Percentiles rank a stretch among this genome's conserved stretches.
phyloP scores from a whole-genome alignment of 2,113 vertebrate species.

The Pipa parva region DNA sequence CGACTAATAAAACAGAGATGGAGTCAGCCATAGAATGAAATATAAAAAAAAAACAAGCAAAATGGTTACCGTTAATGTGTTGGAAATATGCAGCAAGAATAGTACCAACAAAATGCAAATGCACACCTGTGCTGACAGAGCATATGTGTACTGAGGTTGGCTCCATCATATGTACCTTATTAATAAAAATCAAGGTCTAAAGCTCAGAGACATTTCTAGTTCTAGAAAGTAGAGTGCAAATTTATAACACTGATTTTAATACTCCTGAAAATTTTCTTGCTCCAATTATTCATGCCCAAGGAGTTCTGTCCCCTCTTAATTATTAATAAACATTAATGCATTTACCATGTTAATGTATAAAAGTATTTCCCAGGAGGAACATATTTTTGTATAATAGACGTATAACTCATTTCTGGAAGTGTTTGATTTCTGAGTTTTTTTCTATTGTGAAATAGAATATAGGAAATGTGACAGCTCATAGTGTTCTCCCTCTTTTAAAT shows the following conservation, averaged over 20 bases:
- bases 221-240: neutral
- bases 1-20: too few species aligned
- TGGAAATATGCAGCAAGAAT: too few species aligned
- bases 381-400: neutral
- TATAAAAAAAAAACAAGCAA: too few species aligned
- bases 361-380: neutral
- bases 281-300: neutral
- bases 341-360: slow-evolving; percentile 9
- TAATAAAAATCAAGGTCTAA: neutral
- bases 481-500: slow-evolving; percentile 10
- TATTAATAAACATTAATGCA: slow-evolving; percentile 5
- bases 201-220: neutral
- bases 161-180: neutral
- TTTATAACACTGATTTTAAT: neutral
- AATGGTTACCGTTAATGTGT: too few species aligned
- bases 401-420: neutral
- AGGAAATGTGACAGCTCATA: neutral
- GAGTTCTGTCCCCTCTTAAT: neutral
- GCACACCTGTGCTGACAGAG: neutral
- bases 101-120: neutral
- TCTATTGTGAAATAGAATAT: neutral
- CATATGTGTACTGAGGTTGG: neutral
- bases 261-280: neutral
- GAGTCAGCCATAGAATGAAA: too few species aligned
- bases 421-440: neutral